Base-by-base conservation (phyloP, 1,140 invertebrate species). In the Whitmania pigra region DNA sequence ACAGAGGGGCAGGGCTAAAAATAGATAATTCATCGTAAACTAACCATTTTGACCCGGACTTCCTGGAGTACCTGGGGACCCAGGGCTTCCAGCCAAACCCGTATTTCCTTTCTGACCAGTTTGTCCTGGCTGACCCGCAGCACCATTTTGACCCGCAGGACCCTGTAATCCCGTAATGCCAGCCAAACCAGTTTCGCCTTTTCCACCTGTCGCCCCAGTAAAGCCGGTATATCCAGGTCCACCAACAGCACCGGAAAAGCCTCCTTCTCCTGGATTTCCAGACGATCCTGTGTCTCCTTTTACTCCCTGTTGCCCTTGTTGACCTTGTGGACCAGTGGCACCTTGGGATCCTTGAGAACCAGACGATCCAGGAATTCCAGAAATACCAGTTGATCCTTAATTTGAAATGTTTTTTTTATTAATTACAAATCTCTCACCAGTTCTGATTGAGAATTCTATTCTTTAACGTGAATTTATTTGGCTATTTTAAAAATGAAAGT, bases 381-480 rank as follows among this genome's bases (percentile, higher is more conserved):
- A 54, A 49, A 57, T 36, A 55, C 74, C 74, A 36, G 53, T 53
- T 71, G 60, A 31, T 43, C 74, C 74, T n/a, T 3, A 27, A 27
- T 31, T n/a, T 60, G 72, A 72, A 68, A 25, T 53, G 22, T 2
- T 40, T 68, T 73, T 73, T 5, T 18, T 67, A n/a, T n/a, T n/a
- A n/a, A n/a, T 25, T 4, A 22, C 63, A 25, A 67, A 31, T n/a
- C n/a, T n/a, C n/a, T n/a, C n/a, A n/a, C n/a, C n/a, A n/a, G n/a
- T n/a, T n/a, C n/a, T n/a, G n/a, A n/a, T n/a, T 22, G 20, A 17
- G 9, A 67, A 25, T 31, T 17, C 20, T 67, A n/a, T 22, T 67
- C 63, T 2, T 31, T 20, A 20, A 25, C 4, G 18, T 3, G 5
- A 29, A 5, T 31, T 11, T 67, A 4, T 67, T 9, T 29, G 18